Conservation (phyloP, 2,888 invertebrate genomes). For the Branchipolynoe longqiensis region DNA sequence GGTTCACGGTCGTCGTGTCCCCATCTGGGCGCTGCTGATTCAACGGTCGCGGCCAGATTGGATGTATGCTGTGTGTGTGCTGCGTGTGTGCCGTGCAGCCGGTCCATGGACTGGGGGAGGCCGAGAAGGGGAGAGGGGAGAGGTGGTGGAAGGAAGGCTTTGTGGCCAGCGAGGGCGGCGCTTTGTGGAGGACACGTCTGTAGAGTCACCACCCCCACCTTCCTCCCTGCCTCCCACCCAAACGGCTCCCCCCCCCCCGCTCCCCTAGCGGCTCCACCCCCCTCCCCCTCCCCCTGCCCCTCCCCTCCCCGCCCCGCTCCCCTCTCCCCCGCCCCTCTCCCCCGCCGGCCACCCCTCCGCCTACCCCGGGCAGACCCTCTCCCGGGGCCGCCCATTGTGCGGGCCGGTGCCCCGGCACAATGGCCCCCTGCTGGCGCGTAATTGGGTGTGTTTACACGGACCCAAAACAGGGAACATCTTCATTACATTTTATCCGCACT, state of each 20-base stretch:
- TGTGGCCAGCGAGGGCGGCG: neutral
- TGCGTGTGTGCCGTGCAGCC: neutral
- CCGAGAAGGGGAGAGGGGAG: neutral
- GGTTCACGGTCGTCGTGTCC: neutral
- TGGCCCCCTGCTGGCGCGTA: neutral
- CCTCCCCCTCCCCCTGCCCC: neutral
- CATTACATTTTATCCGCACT: neutral
- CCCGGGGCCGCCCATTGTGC: too few species aligned
- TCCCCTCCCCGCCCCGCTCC: neutral
- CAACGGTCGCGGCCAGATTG: conserved; percentile 6
- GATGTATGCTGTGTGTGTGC: neutral
- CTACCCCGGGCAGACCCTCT: too few species aligned
- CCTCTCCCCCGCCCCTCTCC: neutral
- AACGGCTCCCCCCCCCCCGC: neutral
- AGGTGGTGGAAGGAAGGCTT: neutral
- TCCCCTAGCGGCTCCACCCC: neutral
- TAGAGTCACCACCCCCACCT: too few species aligned
- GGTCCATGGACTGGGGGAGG: too few species aligned
- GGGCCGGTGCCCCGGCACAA: neutral
- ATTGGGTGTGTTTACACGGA: conserved; percentile 24
- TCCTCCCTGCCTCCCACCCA: neutral
- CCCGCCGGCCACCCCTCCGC: too few species aligned
- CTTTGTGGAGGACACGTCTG: too few species aligned
- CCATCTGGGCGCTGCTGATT: neutral
- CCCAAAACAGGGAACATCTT: conserved; percentile 28